phyloP scores from a whole-genome alignment of 2,797 vertebrate genomes.

The Bradypodion pumilum region DNA sequence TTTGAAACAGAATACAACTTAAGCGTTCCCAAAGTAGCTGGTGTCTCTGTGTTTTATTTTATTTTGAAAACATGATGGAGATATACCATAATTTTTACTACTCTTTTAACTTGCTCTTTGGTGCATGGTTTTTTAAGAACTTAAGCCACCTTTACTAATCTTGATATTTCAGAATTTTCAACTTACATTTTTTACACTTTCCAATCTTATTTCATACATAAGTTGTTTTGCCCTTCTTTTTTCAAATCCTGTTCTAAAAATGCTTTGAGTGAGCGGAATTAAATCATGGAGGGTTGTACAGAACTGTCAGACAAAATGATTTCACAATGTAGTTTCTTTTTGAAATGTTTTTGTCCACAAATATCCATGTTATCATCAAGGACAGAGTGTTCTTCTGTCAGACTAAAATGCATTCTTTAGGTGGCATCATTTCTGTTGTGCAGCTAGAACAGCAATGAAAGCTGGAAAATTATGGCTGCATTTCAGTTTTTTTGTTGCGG shows the following conservation, averaged over 20 bases:
- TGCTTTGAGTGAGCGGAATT: not conserved
- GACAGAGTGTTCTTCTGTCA: not conserved
- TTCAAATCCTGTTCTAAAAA: not conserved
- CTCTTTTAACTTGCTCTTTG: too few species aligned
- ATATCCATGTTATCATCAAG: not conserved
- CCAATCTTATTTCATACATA: not conserved
- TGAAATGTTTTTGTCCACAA: not conserved
- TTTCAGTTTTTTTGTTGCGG: not conserved
- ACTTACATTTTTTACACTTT: not conserved
- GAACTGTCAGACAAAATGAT: not conserved
- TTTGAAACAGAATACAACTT: too few species aligned
- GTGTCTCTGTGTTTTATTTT: not conserved
- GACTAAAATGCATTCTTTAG: not conserved
- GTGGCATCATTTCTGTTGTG: not conserved
- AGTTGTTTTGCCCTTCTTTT: not conserved
- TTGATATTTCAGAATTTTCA: not conserved
- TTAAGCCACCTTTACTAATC: too few species aligned
- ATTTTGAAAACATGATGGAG: not conserved
- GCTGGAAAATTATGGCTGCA: not conserved
- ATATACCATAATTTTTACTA: not conserved
- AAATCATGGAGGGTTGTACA: not conserved
- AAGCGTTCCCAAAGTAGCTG: too few species aligned
- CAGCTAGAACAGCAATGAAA: not conserved
- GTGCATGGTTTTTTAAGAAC: too few species aligned
- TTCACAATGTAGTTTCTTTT: not conserved